Conservation (phyloP, 1,140 invertebrate genomes). For the Teleogryllus occipitalis region DNA sequence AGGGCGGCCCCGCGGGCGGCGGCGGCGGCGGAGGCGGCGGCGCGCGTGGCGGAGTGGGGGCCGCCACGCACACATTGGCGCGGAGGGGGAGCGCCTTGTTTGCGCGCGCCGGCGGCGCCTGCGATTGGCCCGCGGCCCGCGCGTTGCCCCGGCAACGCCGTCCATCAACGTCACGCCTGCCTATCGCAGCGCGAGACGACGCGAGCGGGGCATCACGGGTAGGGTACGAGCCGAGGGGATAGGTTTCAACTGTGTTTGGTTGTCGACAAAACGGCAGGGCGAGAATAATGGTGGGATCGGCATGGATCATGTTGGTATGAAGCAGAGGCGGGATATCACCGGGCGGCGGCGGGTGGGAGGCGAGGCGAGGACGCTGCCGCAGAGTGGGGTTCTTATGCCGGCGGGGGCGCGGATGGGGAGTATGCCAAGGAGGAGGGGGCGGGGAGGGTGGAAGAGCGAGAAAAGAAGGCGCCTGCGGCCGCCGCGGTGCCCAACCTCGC, state of each 20-base stretch:
- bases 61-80: not conserved
- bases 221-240: constrained; percentile 15
- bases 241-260: constrained; percentile 22
- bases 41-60: not conserved
- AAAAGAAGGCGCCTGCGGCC: not conserved
- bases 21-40: too few species aligned
- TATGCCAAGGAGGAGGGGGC: not conserved
- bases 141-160: constrained; percentile 19
- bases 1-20: too few species aligned
- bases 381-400: not conserved
- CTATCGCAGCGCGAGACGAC: constrained; percentile 8
- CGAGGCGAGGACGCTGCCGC: not conserved
- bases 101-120: not conserved
- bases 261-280: not conserved
- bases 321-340: not conserved
- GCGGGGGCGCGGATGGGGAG: not conserved
- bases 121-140: constrained; percentile 17
- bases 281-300: constrained; percentile 6
- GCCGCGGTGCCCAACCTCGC: too few species aligned
- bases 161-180: constrained; percentile 18
- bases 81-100: not conserved
- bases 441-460: not conserved
- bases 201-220: not conserved
- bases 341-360: not conserved
- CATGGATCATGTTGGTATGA: not conserved